These are phyloP conservation scores for Darevskia mixta DNA, from an alignment of 2,797 vertebrate genomes.

Conservation along the genomic window DNA sequence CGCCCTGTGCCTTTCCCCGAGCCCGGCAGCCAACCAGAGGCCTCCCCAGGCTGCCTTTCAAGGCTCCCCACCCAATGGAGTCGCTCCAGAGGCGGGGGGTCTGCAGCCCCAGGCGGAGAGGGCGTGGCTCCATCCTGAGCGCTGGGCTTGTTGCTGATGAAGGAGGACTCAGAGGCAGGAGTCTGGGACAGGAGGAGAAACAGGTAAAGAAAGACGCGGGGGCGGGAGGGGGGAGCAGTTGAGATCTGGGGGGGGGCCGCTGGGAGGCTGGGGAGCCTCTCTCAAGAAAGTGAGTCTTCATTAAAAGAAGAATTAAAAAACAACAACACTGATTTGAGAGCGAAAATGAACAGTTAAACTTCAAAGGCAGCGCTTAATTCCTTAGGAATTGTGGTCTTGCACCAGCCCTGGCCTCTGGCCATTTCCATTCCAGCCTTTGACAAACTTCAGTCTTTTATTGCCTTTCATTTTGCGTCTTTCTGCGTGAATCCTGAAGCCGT, in stretches of 20 bases:
- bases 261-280: background rate
- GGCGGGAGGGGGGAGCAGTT: background rate
- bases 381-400: background rate
- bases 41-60: background rate
- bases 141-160: background rate
- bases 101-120: too few species aligned
- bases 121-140: slow-evolving; percentile 1
- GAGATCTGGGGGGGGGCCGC: background rate
- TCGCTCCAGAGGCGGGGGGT: background rate
- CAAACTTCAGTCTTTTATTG: background rate
- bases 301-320: background rate
- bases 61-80: slow-evolving; percentile 14
- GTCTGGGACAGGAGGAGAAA: background rate
- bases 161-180: background rate
- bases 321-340: too few species aligned
- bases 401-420: background rate
- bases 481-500: background rate
- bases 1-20: background rate
- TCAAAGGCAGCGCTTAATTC: too few species aligned
- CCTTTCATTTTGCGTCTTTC: background rate
- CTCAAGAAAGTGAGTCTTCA: background rate
- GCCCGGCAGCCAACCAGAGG: slow-evolving; percentile 13
- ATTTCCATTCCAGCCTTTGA: too few species aligned
- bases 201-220: background rate
- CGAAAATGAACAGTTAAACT: too few species aligned